Conservation (phyloP, 2,888 invertebrate genomes). For the Hypercompe scribonia region DNA sequence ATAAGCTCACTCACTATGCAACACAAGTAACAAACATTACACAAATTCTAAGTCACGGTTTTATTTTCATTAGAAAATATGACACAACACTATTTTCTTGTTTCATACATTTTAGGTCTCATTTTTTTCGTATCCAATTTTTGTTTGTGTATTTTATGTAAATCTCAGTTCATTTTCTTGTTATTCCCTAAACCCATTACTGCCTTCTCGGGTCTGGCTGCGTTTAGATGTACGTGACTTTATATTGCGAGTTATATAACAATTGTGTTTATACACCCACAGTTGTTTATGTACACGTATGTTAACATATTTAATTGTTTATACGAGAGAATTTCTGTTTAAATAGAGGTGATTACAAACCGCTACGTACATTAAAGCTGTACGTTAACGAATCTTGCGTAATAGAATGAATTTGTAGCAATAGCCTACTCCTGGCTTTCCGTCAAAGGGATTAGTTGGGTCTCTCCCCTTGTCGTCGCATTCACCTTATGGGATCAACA, state of each 20-base stretch:
- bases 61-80: neutral
- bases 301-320: slow-evolving; percentile 32
- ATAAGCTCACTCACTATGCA: neutral
- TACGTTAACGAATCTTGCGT: slow-evolving; percentile 29
- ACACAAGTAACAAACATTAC: neutral
- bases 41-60: neutral
- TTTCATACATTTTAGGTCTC: neutral
- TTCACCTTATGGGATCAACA: slow-evolving; percentile 64
- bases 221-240: neutral
- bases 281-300: slow-evolving; percentile 28
- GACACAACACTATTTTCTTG: neutral
- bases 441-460: slow-evolving; percentile 66
- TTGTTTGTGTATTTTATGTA: neutral
- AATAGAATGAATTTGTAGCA: slow-evolving; percentile 52
- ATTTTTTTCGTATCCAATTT: neutral
- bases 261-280: slow-evolving; percentile 25
- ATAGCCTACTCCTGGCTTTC: slow-evolving; percentile 49
- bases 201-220: neutral
- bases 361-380: slow-evolving; percentile 36
- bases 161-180: neutral
- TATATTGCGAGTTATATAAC: slow-evolving; percentile 2
- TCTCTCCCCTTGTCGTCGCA: slow-evolving; percentile 53
- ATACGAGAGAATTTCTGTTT: slow-evolving; percentile 28
- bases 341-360: slow-evolving; percentile 42
- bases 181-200: neutral